Conservation (phyloP, 2,888 invertebrate genomes). For the Andrena fulva region DNA sequence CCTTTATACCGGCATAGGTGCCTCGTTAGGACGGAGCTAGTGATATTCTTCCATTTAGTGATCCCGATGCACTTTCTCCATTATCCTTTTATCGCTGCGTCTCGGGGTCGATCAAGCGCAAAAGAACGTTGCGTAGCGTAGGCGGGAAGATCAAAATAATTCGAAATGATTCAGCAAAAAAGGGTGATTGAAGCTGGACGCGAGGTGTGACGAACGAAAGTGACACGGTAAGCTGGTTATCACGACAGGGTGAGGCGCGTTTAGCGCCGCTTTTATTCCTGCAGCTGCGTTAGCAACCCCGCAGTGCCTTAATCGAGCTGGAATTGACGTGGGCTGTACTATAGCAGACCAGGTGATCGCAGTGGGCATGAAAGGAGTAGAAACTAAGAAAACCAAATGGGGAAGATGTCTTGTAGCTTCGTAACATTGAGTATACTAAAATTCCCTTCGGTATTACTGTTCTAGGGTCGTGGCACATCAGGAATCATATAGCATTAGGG, state of each 20-base stretch:
- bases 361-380: conserved; percentile 3
- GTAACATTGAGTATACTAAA: not conserved
- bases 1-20: not conserved
- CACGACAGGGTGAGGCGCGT: conserved; percentile 47
- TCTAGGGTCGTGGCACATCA: not conserved
- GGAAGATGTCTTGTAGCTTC: not conserved
- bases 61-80: not conserved
- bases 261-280: conserved; percentile 49
- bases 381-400: not conserved
- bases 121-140: conserved; percentile 20
- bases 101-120: conserved; percentile 21
- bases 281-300: conserved; percentile 45
- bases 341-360: conserved; percentile 48
- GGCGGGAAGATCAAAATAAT: conserved; percentile 37
- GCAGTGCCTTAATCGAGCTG: conserved; percentile 35
- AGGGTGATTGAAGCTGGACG: conserved; percentile 13
- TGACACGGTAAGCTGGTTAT: conserved; percentile 55
- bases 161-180: conserved; percentile 49
- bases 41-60: not conserved
- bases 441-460: not conserved
- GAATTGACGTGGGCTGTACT: conserved; percentile 38
- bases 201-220: conserved; percentile 58
- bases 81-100: conserved; percentile 13
- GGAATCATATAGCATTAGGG: not conserved
- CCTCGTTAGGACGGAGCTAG: not conserved